Conservation (phyloP, 2,797 vertebrate genomes). For the Parambassis ranga region DNA sequence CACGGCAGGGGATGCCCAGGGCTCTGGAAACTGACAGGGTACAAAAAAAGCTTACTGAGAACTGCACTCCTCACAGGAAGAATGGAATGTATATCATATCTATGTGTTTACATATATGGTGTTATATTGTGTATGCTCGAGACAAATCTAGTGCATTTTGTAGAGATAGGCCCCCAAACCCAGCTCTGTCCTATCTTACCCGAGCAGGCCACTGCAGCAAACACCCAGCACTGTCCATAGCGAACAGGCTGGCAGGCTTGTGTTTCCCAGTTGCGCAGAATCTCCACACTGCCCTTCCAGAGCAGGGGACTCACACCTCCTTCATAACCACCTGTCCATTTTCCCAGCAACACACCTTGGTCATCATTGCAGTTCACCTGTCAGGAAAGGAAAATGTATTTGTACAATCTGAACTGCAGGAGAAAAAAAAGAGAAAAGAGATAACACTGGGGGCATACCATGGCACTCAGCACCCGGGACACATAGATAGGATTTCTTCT, state of each 20-base stretch:
- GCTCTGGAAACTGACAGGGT: conserved; percentile 86
- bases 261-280: conserved; percentile 85
- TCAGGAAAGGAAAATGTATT: not conserved
- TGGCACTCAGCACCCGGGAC: conserved; percentile 90
- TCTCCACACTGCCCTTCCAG: conserved; percentile 93
- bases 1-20: conserved; percentile 88
- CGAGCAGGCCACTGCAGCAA: conserved; percentile 92
- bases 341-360: conserved; percentile 86
- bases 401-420: not conserved
- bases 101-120: not conserved
- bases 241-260: conserved; percentile 86
- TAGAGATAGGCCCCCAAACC: conserved; percentile 12
- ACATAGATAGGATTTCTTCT: conserved; percentile 89
- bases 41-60: not conserved
- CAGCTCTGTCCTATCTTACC: conserved; percentile 74
- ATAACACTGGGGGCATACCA: conserved; percentile 89
- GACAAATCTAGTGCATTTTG: conserved; percentile 16
- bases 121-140: not conserved
- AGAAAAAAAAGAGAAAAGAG: not conserved
- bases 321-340: conserved; percentile 81
- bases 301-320: conserved; percentile 88
- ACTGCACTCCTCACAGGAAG: not conserved
- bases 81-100: not conserved
- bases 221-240: conserved; percentile 98
- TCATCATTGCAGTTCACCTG: conserved; percentile 96